A percentile compares a stretch with the other conserved stretches of the same genome.
phyloP scores from a whole-genome alignment of 2,113 vertebrate species.

The Galeopterus variegatus region DNA sequence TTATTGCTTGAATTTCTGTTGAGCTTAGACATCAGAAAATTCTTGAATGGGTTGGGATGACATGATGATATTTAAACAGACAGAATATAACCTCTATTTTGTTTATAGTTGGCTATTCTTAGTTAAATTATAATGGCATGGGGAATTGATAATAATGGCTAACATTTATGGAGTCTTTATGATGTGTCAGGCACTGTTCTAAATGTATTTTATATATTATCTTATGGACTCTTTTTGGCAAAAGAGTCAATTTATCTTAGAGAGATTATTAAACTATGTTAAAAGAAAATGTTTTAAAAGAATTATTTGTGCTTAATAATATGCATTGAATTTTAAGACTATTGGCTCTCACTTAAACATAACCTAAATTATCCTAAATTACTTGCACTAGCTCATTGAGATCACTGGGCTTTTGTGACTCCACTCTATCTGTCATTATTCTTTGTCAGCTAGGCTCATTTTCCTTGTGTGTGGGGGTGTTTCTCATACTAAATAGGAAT shows the following conservation, averaged over 20 bases:
- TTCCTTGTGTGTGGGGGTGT: not conserved
- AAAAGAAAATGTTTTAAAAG: slow-evolving; percentile 28
- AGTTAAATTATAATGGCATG: not conserved
- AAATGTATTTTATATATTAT: not conserved
- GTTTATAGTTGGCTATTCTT: not conserved
- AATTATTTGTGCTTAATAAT: not conserved
- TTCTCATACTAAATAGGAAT: not conserved
- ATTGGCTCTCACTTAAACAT: not conserved
- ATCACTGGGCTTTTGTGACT: not conserved
- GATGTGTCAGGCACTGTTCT: not conserved
- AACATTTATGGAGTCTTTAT: slow-evolving; percentile 12
- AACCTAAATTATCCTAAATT: not conserved
- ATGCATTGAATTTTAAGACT: not conserved
- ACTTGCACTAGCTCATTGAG: not conserved
- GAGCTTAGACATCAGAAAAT: not conserved
- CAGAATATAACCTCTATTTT: not conserved
- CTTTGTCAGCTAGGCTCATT: not conserved
- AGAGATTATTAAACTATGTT: not conserved
- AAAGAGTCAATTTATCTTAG: slow-evolving; percentile 18
- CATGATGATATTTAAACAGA: not conserved
- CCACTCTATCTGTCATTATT: not conserved
- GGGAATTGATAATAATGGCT: not conserved
- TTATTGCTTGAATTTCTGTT: slow-evolving; percentile 14
- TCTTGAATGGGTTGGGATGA: not conserved
- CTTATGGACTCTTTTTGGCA: not conserved